Conservation (phyloP, 1,140 invertebrate genomes). For the Wiebesia pumilae region DNA sequence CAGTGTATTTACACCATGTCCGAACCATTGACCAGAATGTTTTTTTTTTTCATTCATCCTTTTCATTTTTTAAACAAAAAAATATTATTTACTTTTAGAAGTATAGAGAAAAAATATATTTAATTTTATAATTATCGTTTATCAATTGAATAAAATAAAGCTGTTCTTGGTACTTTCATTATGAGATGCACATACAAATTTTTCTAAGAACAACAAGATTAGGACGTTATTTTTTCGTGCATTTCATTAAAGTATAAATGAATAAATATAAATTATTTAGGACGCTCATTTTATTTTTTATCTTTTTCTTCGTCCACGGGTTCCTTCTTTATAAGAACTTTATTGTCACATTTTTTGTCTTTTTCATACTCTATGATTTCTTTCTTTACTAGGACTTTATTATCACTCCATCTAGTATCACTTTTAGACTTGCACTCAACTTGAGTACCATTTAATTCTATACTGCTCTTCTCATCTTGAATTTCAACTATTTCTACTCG, state of each 20-base stretch:
- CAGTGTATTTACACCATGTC: too few species aligned
- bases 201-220: constrained; percentile 11
- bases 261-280: constrained; percentile 48
- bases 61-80: constrained; percentile 7
- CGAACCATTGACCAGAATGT: too few species aligned
- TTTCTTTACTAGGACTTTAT: constrained; percentile 67
- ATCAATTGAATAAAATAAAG: constrained; percentile 38
- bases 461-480: constrained; percentile 68
- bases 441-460: constrained; percentile 71
- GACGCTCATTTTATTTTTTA: constrained; percentile 56
- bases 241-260: constrained; percentile 43
- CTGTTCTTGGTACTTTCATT: constrained; percentile 37
- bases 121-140: constrained; percentile 19
- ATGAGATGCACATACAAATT: constrained; percentile 13
- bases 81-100: background rate
- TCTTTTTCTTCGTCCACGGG: constrained; percentile 59
- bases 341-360: constrained; percentile 70
- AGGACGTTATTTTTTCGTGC: constrained; percentile 45
- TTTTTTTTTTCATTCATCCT: constrained; percentile 39
- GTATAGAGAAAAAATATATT: constrained; percentile 12
- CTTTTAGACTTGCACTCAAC: constrained; percentile 69
- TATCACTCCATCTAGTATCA: constrained; percentile 73
- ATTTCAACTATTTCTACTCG: constrained; percentile 73
- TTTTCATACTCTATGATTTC: constrained; percentile 66
- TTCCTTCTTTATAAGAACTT: constrained; percentile 64